phyloP scores from a whole-genome alignment of 2,113 vertebrate genomes.

The Lophius piscatorius region DNA sequence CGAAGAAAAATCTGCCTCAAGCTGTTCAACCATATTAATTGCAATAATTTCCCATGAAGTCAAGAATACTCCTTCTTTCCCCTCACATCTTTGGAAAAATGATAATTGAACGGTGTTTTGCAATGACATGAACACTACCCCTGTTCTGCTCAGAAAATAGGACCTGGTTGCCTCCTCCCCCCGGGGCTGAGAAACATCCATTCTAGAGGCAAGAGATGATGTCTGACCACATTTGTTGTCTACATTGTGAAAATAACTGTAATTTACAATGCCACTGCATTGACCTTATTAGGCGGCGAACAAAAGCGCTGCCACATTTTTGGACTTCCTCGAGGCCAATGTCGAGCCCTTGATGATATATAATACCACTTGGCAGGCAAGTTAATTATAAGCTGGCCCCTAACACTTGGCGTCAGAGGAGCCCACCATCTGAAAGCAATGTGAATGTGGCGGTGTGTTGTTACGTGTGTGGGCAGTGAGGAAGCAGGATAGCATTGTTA shows the following conservation, averaged over 20 bases:
- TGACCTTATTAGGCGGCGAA: constrained; percentile 89
- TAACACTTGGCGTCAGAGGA: constrained; percentile 79
- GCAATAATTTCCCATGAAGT: constrained; percentile 50
- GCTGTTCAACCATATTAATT: constrained; percentile 63
- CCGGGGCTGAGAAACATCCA: constrained; percentile 11
- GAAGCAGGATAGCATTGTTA: constrained; percentile 72
- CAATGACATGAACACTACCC: background rate
- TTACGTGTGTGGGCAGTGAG: constrained; percentile 60
- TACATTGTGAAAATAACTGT: constrained; percentile 84
- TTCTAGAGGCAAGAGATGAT: constrained; percentile 69
- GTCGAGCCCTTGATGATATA: constrained; percentile 82
- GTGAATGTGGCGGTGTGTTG: constrained; percentile 30
- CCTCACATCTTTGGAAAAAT: constrained; percentile 3
- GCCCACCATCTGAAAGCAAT: constrained; percentile 74
- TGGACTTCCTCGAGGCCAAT: constrained; percentile 82
- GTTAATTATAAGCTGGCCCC: constrained; percentile 91
- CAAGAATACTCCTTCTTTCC: constrained; percentile 2
- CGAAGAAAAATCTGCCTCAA: constrained; percentile 48
- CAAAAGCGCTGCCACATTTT: constrained; percentile 81
- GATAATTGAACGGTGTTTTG: constrained; percentile 2
- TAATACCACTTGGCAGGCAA: constrained; percentile 91
- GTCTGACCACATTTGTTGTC: constrained; percentile 79
- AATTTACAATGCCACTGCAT: constrained; percentile 85
- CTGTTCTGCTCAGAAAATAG: constrained; percentile 23
- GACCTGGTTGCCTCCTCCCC: constrained; percentile 43